Base-by-base conservation (phyloP, 1,140 invertebrate genomes). In the Chironomus tepperi region DNA sequence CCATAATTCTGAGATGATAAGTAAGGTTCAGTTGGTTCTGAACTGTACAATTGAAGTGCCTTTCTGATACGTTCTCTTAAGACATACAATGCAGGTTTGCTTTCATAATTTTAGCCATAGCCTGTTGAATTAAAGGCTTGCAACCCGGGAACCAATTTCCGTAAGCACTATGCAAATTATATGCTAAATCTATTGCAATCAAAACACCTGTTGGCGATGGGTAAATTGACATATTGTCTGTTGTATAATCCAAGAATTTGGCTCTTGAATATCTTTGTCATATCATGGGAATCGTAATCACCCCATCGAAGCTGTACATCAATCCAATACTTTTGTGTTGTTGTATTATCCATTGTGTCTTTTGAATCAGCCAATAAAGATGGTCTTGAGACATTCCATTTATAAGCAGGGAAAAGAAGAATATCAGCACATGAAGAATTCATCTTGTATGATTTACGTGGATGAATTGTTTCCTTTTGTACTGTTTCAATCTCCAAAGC, bases 81-180 rank as follows among this genome's bases (percentile, higher is more conserved):
- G 74, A 99, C 98, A 83, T 99, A 99, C 73, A 99, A 83, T 0
- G 98, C 98, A 0, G 98, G 98, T 99, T 99, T 0, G 98, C 97
- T 83, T 99, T 99, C 96, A 99, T 99, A 73, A 99, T 99, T 83
- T 99, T 99, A 0, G 97, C 97, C 98, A 99, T 99, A 0, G 98
- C 98, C 84, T 99, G 97, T 80, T 99, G 98, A 77, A 99, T 99
- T 0, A 99, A 86, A 0, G 97, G 96, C 80, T 99, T 99, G 81
- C 93, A 95, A 43, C 98, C 98, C 0, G 98, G 98, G 88, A 98
- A 99, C 98, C 98, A 99, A 82, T 99, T 98, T n/a, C 98, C 98
- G 83, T 98, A 99, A 0, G 97, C 98, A 80, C 94, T 92, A 83
- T 99, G 98, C 65, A 99, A 85, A 84, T 99, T 99, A 81, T 99